Base-by-base conservation (phyloP, 2,113 vertebrate species). In the Mohoua ochrocephala region DNA sequence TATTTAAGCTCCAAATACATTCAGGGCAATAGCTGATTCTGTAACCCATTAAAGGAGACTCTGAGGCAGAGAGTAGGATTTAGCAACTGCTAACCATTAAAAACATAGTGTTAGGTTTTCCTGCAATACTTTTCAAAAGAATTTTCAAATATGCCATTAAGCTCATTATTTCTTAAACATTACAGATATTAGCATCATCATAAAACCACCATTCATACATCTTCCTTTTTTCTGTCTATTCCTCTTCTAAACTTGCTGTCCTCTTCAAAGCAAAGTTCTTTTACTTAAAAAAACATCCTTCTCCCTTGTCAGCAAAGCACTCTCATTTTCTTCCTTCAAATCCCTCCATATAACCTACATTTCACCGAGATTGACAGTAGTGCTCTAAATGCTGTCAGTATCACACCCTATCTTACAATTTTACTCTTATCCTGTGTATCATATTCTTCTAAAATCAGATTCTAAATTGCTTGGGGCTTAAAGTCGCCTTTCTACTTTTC, bases 381-480 rank as follows among this genome's bases (percentile, higher is more conserved):
- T 35, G 49, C 84, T 95, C 53, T 91, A 94, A 94, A 92, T 45
- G 49, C 53, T 91, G 94, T 87, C 89, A 93, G 69, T 76, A 87
- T 96, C 84, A 82, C 65, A 87, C 14, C 37, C 41, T 79, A 64
- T 96, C 87, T 96, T 47, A 87, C 80, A 79, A 52, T 93, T 95
- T 82, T 57, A 60, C 61, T 89, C 73, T 95, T 96, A 95, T 82
- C 91, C 59, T 89, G 41, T 78, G 69, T 76, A 95, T 93, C 91
- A 76, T 86, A 86, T 71, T 89, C 81, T 71, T 53, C 81, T 79
- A 56, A 91, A 95, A 97, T 75, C 81, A 93, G 89, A 92, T 94
- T 89, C 69, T 87, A 82, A 95, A 94, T 94, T 91, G 84, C 93
- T 42, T 53, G 52, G 56, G 53, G 84, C 80, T 91, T 76, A 67